Conservation (phyloP, 2,113 vertebrate genomes). For the Myrmophylax atrothorax region DNA sequence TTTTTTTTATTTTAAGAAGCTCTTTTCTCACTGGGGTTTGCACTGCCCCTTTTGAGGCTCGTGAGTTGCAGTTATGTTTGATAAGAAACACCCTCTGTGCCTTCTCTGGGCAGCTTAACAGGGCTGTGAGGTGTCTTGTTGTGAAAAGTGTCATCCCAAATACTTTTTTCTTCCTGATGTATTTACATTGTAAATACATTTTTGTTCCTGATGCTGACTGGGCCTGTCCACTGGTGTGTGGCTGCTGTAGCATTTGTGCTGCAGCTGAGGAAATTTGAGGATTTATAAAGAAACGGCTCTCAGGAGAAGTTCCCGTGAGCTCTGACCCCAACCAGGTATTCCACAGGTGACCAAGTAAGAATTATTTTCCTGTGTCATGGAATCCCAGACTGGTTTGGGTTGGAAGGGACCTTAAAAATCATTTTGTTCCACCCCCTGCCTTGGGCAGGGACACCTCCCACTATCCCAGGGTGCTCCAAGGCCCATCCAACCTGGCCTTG, state of each 20-base stretch:
- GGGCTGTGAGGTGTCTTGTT: neutral
- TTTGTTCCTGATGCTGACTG: neutral
- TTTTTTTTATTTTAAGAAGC: neutral
- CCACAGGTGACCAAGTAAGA: neutral
- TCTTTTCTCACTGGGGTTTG: neutral
- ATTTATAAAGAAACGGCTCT: neutral
- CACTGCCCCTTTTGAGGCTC: neutral
- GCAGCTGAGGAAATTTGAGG: neutral
- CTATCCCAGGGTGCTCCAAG: neutral
- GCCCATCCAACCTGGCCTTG: neutral
- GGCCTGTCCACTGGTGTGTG: neutral
- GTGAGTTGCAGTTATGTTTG: neutral
- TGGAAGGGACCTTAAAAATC: neutral
- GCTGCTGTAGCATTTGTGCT: rapidly evolving
- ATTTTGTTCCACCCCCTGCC: no score
- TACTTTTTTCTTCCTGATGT: neutral
- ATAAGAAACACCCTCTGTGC: neutral
- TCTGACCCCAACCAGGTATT: neutral
- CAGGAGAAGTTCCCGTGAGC: neutral
- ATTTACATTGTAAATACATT: no score
- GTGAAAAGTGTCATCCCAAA: neutral
- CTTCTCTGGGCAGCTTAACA: neutral
- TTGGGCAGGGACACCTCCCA: neutral
- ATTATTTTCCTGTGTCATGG: neutral
- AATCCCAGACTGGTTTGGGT: neutral